Evolutionary conservation across 1,140 invertebrate genomes (phyloP).

Genomic region (Andrena cerasifolii): DNA sequence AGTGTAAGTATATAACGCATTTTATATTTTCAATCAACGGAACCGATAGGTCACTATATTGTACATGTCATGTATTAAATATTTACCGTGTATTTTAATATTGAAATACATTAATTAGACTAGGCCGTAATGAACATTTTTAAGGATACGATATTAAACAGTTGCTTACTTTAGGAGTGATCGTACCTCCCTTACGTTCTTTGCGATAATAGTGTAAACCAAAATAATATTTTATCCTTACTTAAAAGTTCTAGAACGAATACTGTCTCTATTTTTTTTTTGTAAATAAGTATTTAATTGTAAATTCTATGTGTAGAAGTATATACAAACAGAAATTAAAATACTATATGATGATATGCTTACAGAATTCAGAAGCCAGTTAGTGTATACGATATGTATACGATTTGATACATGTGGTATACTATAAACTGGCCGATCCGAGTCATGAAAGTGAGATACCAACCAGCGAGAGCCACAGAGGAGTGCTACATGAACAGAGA

Average conservation of each 20-base stretch:
- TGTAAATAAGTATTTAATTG: slow-evolving; percentile 32
- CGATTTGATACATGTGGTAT: slow-evolving; percentile 70
- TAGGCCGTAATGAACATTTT: not conserved
- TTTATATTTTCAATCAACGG: slow-evolving; percentile 30
- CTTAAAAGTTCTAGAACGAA: slow-evolving; percentile 5
- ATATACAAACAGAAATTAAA: slow-evolving; percentile 59
- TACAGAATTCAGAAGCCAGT: slow-evolving; percentile 73
- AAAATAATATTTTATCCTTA: slow-evolving; percentile 27
- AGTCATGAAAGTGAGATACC: slow-evolving; percentile 67
- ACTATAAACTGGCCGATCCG: slow-evolving; percentile 67
- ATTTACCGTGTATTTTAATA: not conserved
- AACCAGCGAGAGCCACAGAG: slow-evolving; percentile 63
- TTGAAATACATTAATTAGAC: slow-evolving; percentile 12
- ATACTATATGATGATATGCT: slow-evolving; percentile 71
- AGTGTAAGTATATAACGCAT: slow-evolving; percentile 47
- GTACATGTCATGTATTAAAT: slow-evolving; percentile 9
- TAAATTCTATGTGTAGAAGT: slow-evolving; percentile 19
- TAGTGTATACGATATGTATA: slow-evolving; percentile 72
- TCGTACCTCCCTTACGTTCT: not conserved
- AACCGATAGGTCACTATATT: not conserved
- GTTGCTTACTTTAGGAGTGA: slow-evolving; percentile 6
- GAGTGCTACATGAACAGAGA: slow-evolving; percentile 64
- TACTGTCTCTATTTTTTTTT: not conserved
- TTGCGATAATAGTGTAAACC: slow-evolving; percentile 2
- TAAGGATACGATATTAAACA: not conserved